A percentile compares a stretch with the other conserved stretches of the same genome.
These are phyloP conservation scores for Acromyrmex charruanus DNA, from an alignment of 1,140 invertebrate genomes.

Conservation along the genomic window DNA sequence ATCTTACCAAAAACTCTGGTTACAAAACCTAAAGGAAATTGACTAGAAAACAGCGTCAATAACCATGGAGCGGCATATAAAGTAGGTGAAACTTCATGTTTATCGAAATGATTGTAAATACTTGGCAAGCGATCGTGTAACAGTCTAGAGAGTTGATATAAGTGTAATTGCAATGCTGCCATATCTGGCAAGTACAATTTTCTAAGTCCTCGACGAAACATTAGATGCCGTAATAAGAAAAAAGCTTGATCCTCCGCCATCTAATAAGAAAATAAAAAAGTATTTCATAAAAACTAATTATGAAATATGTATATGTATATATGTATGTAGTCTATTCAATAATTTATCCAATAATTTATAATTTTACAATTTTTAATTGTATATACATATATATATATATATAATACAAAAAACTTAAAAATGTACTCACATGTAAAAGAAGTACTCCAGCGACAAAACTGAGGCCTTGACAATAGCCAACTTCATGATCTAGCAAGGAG, in stretches of 20 bases:
- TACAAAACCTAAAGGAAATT: conserved; percentile 98
- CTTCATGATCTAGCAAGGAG: conserved; percentile 96
- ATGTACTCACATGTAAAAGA: conserved; percentile 94
- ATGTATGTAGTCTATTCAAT: too few species aligned
- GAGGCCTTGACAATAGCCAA: conserved; percentile 98
- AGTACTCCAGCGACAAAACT: conserved; percentile 98
- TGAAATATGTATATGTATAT: background rate
- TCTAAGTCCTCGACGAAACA: conserved; percentile 95
- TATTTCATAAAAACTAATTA: background rate
- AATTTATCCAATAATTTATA: too few species aligned
- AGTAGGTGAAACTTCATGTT: conserved; percentile 96
- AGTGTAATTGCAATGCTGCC: conserved; percentile 95
- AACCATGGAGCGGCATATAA: conserved; percentile 98
- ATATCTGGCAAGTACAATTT: conserved; percentile 97
- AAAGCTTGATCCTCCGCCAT: conserved; percentile 97
- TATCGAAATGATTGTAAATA: conserved; percentile 95
- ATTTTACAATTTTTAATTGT: too few species aligned
- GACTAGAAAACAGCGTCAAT: conserved; percentile 97
- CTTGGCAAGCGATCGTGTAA: conserved; percentile 95
- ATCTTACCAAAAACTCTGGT: conserved; percentile 95
- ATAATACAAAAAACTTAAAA: background rate
- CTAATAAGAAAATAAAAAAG: conserved; percentile 86
- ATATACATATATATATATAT: too few species aligned
- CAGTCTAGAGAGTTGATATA: conserved; percentile 97
- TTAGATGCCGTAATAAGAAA: conserved; percentile 94